Evolutionary conservation across 2,113 vertebrate species (phyloP), one percentile per base, ranked within the genome.

Genomic region (Dissostichus mawsoni): DNA sequence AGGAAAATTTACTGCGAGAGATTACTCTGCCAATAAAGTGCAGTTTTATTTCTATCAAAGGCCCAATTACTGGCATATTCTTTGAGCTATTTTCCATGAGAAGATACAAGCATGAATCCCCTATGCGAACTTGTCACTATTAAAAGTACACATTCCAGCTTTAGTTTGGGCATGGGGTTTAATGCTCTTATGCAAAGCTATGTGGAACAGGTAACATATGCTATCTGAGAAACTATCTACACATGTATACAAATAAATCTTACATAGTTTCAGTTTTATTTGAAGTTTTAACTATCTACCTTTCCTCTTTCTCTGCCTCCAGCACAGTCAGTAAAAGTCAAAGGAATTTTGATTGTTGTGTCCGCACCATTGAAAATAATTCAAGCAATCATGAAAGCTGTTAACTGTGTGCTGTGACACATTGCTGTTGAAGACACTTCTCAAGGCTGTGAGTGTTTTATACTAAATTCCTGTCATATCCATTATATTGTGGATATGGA

Each of bases 1-100:
- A 69, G 57, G 51, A 70, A 47, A 67, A 36, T 52, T 74, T 79
- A 76, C 62, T 9, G 45, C 29, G 3, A 56, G 47, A 62, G 14
- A 70, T 53, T 36, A 76, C 47, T 69, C 25, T 64, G 76, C 69
- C 61, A 69, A 69, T 61, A 65, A 84, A 80, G 64, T 44, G 52
- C 33, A 55, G 53, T 76, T 80, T 77, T 85, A 79, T 83, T 88
- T 70, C 62, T 70, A 61, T 73, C 72, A 63, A 29, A 77, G 68
- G 74, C 1, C 18, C 41, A 20, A 36, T 89, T 75, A 64, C 25
- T 66, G 53, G 50, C 44, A 74, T 69, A 72, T 69, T 56, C 55
- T 69, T 16, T 12, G 48, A 69, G 52, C 11, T 45, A 10, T 83
- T 84, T 86, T 83, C 69, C 55, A 52, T 41, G 12, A 44, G 59